Base-by-base conservation (phyloP, 2,797 vertebrate species). In the Fistularia tabacaria region DNA sequence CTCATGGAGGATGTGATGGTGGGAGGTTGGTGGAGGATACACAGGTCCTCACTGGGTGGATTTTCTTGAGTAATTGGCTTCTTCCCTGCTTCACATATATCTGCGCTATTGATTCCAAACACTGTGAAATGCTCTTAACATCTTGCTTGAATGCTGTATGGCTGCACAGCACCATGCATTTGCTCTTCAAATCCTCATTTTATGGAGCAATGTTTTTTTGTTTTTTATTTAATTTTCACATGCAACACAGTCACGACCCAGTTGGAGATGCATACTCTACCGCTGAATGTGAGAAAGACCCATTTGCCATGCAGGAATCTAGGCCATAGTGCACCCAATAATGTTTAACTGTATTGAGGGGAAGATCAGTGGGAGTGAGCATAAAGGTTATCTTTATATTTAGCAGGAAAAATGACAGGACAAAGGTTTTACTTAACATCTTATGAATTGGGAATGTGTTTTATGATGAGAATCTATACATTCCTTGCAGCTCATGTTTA, bases 301-400 rank as follows among this genome's bases (percentile, higher is more conserved):
- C 37, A 48, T 62, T 79, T 71, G 66, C 69, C 70, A 50, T 49
- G 38, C 36, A 62, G 46, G 58, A 73, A 82, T 79, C 36, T 69
- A 74, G 71, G 80, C 51, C 65, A 63, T 10, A 40, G 45, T 54
- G 64, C 10, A 66, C 54, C 57, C 69, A 68, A 80, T 67, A 45
- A 62, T 73, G 59, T 74, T 73, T 68, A 62, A 52, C 36, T 49
- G 56, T 51, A 46, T 4, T 15, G 13, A 55, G 41, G 59, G 40
- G 46, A 58, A 51, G 41, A 63, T 49, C 49, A 14, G 43, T 11
- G 38, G 14, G 36, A 56, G 50, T 57, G 56, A 62, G 50, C 42
- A 52, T 10, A 14, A 12, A 25, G 25, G 25, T 25, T 25, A 25
- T 25, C 2, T 25, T 25, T 25, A 25, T 25, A 25, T 2, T 25